Conservation (phyloP, 2,797 vertebrate genomes). For the Acridotheres tristis region DNA sequence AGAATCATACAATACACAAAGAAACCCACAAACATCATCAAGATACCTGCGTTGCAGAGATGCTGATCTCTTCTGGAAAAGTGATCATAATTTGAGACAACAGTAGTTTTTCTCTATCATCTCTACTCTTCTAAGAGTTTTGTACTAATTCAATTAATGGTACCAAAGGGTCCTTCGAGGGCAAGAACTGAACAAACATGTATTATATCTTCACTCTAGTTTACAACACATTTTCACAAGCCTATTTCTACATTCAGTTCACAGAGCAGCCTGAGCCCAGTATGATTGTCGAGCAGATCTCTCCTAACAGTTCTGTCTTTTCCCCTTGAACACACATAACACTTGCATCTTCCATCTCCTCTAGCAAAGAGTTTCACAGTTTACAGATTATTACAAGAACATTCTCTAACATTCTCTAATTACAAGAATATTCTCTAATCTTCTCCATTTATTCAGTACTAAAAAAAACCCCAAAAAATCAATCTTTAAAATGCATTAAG, state of each 20-base stretch:
- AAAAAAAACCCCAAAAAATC: background rate
- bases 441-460: background rate
- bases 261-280: background rate
- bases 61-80: background rate
- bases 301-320: background rate
- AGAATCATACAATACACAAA: background rate
- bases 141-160: background rate
- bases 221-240: background rate
- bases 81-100: background rate
- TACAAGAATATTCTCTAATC: background rate
- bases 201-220: background rate
- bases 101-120: background rate
- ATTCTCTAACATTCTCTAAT: background rate
- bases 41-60: background rate
- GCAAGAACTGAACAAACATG: background rate
- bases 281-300: background rate
- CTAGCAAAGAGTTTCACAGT: background rate
- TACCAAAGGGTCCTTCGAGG: background rate
- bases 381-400: background rate
- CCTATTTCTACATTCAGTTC: background rate
- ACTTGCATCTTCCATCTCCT: background rate
- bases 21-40: background rate
- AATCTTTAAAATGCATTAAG: background rate
- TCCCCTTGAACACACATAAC: background rate
- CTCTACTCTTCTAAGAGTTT: background rate